phyloP scores from a whole-genome alignment of 2,888 invertebrate genomes.

The Nemotelus pantherinus region DNA sequence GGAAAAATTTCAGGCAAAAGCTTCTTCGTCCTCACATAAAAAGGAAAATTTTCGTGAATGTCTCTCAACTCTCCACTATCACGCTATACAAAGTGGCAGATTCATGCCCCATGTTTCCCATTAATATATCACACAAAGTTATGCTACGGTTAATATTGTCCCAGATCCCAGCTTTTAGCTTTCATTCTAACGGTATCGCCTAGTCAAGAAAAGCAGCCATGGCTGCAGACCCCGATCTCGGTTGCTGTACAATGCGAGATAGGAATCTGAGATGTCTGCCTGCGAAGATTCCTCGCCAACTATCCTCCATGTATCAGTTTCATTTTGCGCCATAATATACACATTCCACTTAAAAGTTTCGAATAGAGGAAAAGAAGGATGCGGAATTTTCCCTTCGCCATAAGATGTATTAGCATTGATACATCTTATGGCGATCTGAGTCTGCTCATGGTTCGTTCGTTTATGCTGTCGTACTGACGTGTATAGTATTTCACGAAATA shows the following conservation, averaged over 20 bases:
- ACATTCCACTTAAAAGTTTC: constrained; percentile 43
- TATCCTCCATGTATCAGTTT: constrained; percentile 42
- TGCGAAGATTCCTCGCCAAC: constrained; percentile 25
- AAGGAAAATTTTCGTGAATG: constrained; percentile 14
- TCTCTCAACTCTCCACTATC: constrained; percentile 32
- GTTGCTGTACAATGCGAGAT: constrained; percentile 30
- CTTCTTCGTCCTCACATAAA: background rate
- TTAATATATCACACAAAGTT: constrained; percentile 48
- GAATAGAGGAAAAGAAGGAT: constrained; percentile 31
- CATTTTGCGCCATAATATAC: constrained; percentile 39
- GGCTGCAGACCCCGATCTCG: constrained; percentile 4
- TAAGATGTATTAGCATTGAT: constrained; percentile 43
- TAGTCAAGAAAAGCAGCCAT: constrained; percentile 34
- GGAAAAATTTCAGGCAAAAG: constrained; percentile 11
- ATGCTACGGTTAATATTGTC: constrained; percentile 48
- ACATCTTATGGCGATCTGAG: constrained; percentile 20
- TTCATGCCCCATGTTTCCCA: constrained; percentile 41
- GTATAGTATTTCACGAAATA: background rate
- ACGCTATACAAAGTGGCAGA: constrained; percentile 14
- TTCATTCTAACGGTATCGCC: constrained; percentile 7
- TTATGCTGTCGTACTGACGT: background rate
- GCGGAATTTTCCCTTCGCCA: background rate
- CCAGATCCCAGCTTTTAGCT: constrained; percentile 41
- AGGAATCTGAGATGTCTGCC: constrained; percentile 32
- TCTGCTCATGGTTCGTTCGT: background rate